Evolutionary conservation across 1,140 invertebrate genomes (phyloP).

Genomic region (Macrobrachium nipponense): DNA sequence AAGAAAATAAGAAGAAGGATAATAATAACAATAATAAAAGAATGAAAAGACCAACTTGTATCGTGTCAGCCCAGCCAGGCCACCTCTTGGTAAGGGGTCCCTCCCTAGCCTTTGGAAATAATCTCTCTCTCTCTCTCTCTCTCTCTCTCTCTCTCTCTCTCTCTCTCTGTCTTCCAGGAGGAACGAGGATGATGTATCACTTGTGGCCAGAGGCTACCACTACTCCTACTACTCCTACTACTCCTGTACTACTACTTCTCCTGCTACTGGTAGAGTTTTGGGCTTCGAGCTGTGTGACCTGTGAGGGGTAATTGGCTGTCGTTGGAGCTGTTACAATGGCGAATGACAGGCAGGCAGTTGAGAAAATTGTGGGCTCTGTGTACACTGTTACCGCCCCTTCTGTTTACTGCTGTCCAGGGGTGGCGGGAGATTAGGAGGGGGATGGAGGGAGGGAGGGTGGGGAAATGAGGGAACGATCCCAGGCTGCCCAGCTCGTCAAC

Average conservation of each 20-base stretch:
- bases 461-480: background rate
- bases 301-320: conserved; percentile 43
- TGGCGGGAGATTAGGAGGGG: background rate
- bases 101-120: background rate
- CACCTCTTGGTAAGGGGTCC: background rate
- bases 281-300: background rate
- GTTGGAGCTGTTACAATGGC: conserved; percentile 41
- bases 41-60: background rate
- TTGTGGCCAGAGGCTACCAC: background rate
- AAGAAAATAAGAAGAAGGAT: background rate
- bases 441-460: too few species aligned
- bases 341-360: conserved; percentile 43
- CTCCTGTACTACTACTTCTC: too few species aligned
- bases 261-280: too few species aligned
- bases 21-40: background rate
- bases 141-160: background rate
- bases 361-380: conserved; percentile 55
- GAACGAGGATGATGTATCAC: background rate
- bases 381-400: conserved; percentile 36
- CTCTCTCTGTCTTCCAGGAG: background rate
- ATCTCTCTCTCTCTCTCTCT: background rate
- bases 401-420: conserved; percentile 45
- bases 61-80: background rate
- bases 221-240: too few species aligned
- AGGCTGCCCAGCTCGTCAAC: conserved; percentile 13